Percentiles rank a stretch among this genome's conserved stretches.
Evolutionary conservation across 2,888 invertebrate species (phyloP).

Genomic region (Lithodes maja): DNA sequence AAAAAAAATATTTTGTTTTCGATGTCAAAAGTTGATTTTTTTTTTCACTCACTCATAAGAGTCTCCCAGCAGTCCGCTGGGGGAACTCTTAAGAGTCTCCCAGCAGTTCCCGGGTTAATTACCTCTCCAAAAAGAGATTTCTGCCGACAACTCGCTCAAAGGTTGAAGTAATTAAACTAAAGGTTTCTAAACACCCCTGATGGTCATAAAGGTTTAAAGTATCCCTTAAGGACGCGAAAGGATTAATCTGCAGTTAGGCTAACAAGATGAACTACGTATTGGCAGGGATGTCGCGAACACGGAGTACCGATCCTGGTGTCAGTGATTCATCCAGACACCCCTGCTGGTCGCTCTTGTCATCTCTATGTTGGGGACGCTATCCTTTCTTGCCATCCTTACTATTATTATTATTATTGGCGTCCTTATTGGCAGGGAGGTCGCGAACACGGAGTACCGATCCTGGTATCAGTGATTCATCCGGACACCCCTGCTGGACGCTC

Average conservation of each 20-base stretch:
- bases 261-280: too few relatives aligned
- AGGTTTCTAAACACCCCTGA: not conserved
- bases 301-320: slow-evolving; percentile 90
- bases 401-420: not conserved
- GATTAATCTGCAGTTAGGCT: not conserved
- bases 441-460: slow-evolving; percentile 89
- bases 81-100: too few relatives aligned
- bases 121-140: not conserved
- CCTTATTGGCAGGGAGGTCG: slow-evolving; percentile 83
- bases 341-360: slow-evolving; percentile 83
- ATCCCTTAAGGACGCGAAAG: not conserved
- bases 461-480: slow-evolving; percentile 86
- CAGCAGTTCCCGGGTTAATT: too few relatives aligned
- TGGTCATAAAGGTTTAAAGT: too few relatives aligned
- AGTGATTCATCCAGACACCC: slow-evolving; percentile 85
- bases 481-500: slow-evolving; percentile 86
- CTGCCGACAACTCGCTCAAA: not conserved
- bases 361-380: slow-evolving; percentile 90
- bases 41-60: too few relatives aligned
- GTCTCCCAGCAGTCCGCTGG: too few relatives aligned
- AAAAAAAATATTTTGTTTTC: too few relatives aligned
- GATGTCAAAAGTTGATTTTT: too few relatives aligned
- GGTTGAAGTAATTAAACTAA: not conserved
- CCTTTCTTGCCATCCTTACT: slow-evolving; percentile 76
- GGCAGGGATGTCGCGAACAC: slow-evolving; percentile 88